A percentile compares a stretch with the other conserved stretches of the same genome.
phyloP scores from a whole-genome alignment of 92 coral and sea anemone genomes.

The Zoanthus sociatus region DNA sequence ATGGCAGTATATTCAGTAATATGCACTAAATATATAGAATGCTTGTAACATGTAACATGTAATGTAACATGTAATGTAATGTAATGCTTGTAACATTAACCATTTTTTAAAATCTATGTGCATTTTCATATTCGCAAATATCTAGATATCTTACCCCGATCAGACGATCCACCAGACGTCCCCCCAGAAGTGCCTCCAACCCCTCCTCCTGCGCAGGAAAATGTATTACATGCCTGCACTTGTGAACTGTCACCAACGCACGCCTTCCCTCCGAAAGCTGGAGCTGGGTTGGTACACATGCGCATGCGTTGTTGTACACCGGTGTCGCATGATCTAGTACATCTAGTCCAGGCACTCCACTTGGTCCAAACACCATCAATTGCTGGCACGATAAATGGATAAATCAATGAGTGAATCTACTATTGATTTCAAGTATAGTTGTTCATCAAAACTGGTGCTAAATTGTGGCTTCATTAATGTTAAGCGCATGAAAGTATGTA shows the following conservation, averaged over 20 bases:
- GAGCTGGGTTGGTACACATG: constrained; percentile 27
- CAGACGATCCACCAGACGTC: constrained; percentile 7
- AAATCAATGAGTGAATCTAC: neutral
- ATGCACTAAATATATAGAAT: neutral
- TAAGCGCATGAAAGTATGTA: too few species aligned
- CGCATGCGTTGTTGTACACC: constrained; percentile 21
- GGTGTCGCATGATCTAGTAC: constrained; percentile 22
- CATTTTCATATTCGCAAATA: neutral
- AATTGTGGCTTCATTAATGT: too few species aligned
- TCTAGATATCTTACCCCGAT: neutral
- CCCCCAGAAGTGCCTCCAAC: constrained; percentile 4
- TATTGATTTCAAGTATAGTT: too few species aligned
- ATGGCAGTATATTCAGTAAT: neutral
- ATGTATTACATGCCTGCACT: neutral
- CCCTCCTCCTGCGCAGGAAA: constrained; percentile 10
- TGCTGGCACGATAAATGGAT: neutral
- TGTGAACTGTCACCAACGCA: constrained; percentile 13
- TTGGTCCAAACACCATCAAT: constrained; percentile 32
- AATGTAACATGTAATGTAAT: too few species aligned
- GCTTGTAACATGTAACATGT: neutral
- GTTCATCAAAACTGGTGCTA: too few species aligned
- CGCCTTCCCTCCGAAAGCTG: constrained; percentile 8
- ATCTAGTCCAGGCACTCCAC: constrained; percentile 24
- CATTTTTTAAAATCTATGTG: too few species aligned
- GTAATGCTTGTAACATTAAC: too few species aligned